phyloP scores from a whole-genome alignment of 2,113 vertebrate species.

The Eolophus roseicapilla region DNA sequence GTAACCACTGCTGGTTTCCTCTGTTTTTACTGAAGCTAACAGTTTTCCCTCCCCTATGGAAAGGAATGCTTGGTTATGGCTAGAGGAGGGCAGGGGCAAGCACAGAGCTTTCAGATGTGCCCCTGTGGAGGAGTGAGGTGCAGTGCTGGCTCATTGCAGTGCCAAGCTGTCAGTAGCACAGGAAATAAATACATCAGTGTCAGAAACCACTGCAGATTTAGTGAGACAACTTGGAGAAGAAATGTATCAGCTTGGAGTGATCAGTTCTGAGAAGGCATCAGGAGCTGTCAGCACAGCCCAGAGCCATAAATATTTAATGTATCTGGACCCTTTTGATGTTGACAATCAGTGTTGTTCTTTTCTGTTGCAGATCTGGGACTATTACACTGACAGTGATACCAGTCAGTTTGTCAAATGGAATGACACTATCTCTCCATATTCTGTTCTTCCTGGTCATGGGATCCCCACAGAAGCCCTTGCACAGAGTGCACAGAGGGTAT shows the following conservation, averaged over 20 bases:
- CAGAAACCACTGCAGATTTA: background rate
- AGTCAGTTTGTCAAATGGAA: constrained; percentile 54
- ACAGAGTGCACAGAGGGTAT: background rate
- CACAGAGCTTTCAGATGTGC: background rate
- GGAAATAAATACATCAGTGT: background rate
- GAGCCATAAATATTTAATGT: constrained; percentile 23
- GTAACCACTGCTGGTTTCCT: background rate
- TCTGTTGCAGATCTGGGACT: constrained; percentile 40
- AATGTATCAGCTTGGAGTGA: constrained; percentile 9
- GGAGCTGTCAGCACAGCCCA: constrained; percentile 53
- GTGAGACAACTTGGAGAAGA: constrained; percentile 16
- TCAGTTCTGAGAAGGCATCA: constrained; percentile 3
- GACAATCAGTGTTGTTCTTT: constrained; percentile 46
- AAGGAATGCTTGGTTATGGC: background rate
- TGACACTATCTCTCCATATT: constrained; percentile 27
- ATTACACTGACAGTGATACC: constrained; percentile 42
- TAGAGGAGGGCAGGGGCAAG: background rate
- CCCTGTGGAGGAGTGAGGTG: background rate
- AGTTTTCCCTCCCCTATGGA: background rate
- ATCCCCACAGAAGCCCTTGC: constrained; percentile 36
- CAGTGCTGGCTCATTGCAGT: background rate
- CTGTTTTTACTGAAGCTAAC: background rate
- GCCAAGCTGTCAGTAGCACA: background rate
- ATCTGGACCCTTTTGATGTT: constrained; percentile 58
- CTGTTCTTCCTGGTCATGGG: constrained; percentile 18